Conservation (phyloP, 2,113 vertebrate species). For the Tenrec ecaudatus region DNA sequence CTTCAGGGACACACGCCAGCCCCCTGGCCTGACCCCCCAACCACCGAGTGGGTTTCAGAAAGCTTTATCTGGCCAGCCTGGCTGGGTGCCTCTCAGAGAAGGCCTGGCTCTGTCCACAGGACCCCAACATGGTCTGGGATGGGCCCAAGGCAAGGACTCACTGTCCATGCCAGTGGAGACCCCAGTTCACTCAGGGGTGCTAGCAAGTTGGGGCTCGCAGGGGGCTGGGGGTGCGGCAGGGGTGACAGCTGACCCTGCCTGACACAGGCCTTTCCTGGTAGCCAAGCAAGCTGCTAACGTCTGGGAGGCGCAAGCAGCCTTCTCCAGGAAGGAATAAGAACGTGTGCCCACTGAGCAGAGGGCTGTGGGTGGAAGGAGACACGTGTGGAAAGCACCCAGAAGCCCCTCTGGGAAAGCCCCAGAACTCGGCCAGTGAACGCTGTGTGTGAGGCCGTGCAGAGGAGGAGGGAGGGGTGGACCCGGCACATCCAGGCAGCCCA, state of each 20-base stretch:
- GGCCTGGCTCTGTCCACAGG: neutral
- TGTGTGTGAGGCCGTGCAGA: too few relatives aligned
- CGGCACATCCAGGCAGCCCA: neutral
- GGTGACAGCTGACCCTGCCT: too few relatives aligned
- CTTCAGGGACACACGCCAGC: fast-evolving
- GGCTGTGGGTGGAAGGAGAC: neutral
- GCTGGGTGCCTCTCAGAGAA: neutral
- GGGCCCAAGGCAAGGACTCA: fast-evolving
- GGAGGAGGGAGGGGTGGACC: neutral
- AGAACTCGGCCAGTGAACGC: too few relatives aligned
- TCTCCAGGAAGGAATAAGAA: neutral
- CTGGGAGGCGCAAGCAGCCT: neutral
- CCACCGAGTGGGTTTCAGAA: too few relatives aligned
- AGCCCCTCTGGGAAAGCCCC: neutral
- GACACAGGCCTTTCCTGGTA: neutral
- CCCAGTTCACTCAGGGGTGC: neutral
- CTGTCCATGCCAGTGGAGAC: neutral
- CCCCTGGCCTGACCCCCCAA: neutral
- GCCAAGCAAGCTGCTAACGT: neutral
- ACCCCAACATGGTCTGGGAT: too few relatives aligned
- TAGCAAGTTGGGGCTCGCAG: too few relatives aligned
- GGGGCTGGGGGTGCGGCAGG: too few relatives aligned
- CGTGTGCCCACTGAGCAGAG: neutral
- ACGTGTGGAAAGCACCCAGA: neutral
- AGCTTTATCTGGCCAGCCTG: neutral